These are phyloP conservation scores for Diadromus collaris DNA, from an alignment of 2,888 invertebrate genomes.

Conservation along the genomic window DNA sequence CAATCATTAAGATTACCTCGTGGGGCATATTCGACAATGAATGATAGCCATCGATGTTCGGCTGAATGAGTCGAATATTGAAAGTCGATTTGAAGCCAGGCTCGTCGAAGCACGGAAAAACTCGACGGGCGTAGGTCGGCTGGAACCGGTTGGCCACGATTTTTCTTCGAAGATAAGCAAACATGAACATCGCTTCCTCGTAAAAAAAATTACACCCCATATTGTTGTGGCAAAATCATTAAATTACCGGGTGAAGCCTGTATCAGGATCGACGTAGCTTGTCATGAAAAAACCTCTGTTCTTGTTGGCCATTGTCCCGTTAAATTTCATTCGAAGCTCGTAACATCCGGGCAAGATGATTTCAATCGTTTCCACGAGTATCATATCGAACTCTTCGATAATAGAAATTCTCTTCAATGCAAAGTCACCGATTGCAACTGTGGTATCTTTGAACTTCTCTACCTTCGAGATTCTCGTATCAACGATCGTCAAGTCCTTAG, in stretches of 20 bases:
- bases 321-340: slow-evolving; percentile 77
- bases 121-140: slow-evolving; percentile 95
- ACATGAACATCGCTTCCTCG: not conserved
- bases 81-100: slow-evolving; percentile 94
- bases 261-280: slow-evolving; percentile 73
- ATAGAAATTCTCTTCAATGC: slow-evolving; percentile 19
- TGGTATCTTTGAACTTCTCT: slow-evolving; percentile 45
- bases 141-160: slow-evolving; percentile 97
- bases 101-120: slow-evolving; percentile 98
- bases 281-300: slow-evolving; percentile 83
- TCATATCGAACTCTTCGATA: slow-evolving; percentile 42
- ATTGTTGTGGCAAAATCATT: not conserved
- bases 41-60: slow-evolving; percentile 84
- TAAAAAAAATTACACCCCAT: not conserved
- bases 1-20: slow-evolving; percentile 81
- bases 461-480: slow-evolving; percentile 59
- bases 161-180: slow-evolving; percentile 81
- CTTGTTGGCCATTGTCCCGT: slow-evolving; percentile 80
- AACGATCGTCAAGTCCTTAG: slow-evolving; percentile 72
- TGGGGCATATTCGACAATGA: slow-evolving; percentile 95
- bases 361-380: slow-evolving; percentile 29
- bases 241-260: slow-evolving; percentile 20
- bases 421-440: not conserved
- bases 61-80: slow-evolving; percentile 88
- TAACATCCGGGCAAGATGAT: slow-evolving; percentile 13